These are phyloP conservation scores for Steinernema feltiae DNA, from an alignment of 1,140 invertebrate species.

Conservation along the genomic window DNA sequence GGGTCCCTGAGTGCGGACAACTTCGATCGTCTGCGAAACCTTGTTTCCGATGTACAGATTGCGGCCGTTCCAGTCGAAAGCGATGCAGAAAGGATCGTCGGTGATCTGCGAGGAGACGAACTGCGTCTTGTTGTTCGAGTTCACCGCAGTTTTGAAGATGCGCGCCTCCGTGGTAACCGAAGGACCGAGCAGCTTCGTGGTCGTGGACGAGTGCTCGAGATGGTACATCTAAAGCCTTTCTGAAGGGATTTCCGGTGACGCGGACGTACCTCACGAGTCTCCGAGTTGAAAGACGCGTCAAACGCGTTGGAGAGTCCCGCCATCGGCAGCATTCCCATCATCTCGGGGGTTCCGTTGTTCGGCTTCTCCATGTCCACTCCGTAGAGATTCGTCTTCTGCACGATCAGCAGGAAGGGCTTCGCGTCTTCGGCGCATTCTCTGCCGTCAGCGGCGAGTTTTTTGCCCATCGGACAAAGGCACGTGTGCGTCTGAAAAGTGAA, in stretches of 20 bases:
- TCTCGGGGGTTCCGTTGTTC: slow-evolving; percentile 38
- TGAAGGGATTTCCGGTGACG: background rate
- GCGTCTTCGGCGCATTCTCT: slow-evolving; percentile 57
- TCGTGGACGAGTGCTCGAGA: slow-evolving; percentile 51
- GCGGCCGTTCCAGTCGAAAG: slow-evolving; percentile 89
- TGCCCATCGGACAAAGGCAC: slow-evolving; percentile 86
- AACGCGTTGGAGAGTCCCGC: slow-evolving; percentile 81
- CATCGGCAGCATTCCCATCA: slow-evolving; percentile 65
- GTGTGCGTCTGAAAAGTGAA: slow-evolving; percentile 67
- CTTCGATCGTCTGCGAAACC: slow-evolving; percentile 82
- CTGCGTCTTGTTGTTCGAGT: slow-evolving; percentile 77
- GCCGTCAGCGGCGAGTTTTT: slow-evolving; percentile 63
- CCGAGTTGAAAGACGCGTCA: slow-evolving; percentile 83
- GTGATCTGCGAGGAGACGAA: slow-evolving; percentile 75
- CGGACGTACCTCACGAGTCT: slow-evolving; percentile 72
- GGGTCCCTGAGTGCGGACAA: slow-evolving; percentile 66
- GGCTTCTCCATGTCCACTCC: slow-evolving; percentile 50
- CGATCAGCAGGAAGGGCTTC: slow-evolving; percentile 76
- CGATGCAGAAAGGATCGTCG: slow-evolving; percentile 80
- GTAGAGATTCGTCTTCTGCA: slow-evolving; percentile 68
- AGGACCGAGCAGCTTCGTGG: slow-evolving; percentile 64
- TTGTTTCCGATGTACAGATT: slow-evolving; percentile 90
- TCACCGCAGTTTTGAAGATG: slow-evolving; percentile 64
- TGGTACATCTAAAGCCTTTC: slow-evolving; percentile 43
- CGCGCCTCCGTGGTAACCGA: slow-evolving; percentile 59